These are phyloP conservation scores for Indicator indicator DNA, from an alignment of 2,113 vertebrate genomes.

Conservation along the genomic window DNA sequence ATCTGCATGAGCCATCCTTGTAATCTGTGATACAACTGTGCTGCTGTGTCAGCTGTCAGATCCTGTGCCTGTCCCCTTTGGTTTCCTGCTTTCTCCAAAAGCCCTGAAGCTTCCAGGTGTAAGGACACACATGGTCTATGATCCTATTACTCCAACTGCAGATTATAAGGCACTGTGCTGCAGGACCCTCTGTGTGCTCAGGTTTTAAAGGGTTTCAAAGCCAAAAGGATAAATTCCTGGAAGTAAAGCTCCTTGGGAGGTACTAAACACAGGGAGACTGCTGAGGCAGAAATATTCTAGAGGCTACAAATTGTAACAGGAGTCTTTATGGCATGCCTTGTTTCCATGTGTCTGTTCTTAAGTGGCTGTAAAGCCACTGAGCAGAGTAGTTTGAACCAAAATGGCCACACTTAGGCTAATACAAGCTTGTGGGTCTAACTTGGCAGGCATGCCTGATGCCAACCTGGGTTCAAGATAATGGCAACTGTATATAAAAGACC, in stretches of 20 bases:
- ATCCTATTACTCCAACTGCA: neutral
- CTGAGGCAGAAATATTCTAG: neutral
- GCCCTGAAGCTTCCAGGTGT: neutral
- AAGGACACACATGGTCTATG: neutral
- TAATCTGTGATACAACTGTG: neutral
- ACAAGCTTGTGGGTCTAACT: neutral
- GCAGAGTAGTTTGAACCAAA: neutral
- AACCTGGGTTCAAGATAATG: neutral
- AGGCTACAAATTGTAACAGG: neutral
- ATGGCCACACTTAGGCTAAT: neutral
- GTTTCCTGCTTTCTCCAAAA: neutral
- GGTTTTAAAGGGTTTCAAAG: neutral
- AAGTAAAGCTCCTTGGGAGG: neutral
- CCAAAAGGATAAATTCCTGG: neutral
- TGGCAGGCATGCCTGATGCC: neutral
- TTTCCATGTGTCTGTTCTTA: neutral
- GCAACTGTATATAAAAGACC: neutral
- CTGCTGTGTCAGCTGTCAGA: neutral
- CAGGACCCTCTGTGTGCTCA: neutral
- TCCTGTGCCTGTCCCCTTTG: neutral
- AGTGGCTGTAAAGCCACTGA: neutral
- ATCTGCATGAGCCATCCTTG: neutral
- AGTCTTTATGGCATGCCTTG: neutral
- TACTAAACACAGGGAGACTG: neutral
- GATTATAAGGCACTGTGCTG: neutral